A percentile compares a stretch with the other conserved stretches of the same genome.
These are phyloP conservation scores for Mesorhabditis sp. DNA, from an alignment of 2,888 invertebrate genomes.

Conservation along the genomic window DNA sequence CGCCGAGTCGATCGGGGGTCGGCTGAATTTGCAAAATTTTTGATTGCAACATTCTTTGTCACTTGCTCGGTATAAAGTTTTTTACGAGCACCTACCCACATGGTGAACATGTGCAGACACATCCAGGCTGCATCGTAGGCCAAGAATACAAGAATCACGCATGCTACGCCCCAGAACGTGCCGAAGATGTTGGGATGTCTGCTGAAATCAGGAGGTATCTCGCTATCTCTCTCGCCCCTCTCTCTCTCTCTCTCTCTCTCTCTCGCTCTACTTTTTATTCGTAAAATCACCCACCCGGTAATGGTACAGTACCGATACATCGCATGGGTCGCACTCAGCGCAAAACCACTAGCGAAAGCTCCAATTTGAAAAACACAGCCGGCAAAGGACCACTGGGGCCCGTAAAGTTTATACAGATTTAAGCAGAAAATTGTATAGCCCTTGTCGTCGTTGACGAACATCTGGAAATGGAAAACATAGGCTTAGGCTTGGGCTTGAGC, in stretches of 20 bases:
- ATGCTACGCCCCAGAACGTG: background rate
- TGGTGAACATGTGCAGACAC: background rate
- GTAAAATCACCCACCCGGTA: background rate
- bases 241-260: too few species aligned
- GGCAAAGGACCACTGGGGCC: background rate
- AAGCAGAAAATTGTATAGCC: constrained; percentile 4
- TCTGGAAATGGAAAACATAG: background rate
- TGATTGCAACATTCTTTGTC: too few species aligned
- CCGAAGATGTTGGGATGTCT: background rate
- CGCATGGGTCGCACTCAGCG: background rate
- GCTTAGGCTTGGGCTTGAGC: background rate
- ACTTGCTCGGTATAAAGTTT: background rate
- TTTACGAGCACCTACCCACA: background rate
- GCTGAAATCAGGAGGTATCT: background rate
- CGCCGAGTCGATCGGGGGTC: background rate
- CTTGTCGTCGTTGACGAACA: constrained; percentile 1
- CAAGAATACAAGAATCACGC: background rate
- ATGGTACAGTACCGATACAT: background rate
- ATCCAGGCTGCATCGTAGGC: background rate
- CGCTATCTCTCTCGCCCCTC: too few species aligned
- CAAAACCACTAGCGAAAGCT: background rate
- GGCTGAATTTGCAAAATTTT: background rate
- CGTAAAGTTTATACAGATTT: background rate
- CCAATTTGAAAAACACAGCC: background rate
- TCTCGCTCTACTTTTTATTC: too few species aligned